A percentile compares a stretch with the other conserved stretches of the same genome.
Evolutionary conservation across 2,797 vertebrate species (phyloP).

Genomic region (Neopelma chrysocephalum): DNA sequence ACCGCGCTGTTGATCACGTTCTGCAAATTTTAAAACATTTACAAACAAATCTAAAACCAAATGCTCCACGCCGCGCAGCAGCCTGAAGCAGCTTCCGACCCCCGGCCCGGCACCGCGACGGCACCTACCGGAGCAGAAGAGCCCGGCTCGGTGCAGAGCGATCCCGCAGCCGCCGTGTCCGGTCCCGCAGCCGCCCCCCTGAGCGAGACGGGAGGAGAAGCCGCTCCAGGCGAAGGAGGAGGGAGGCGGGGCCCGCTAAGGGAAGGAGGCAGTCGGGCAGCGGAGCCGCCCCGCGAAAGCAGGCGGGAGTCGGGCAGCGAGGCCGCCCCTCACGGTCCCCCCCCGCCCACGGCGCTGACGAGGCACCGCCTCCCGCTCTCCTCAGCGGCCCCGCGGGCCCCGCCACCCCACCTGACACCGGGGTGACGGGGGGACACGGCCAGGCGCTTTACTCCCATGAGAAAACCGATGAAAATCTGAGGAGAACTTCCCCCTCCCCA

Average conservation of each 20-base stretch:
- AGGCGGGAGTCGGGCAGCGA: too few relatives aligned
- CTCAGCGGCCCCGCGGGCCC: fast-evolving
- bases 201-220: too few relatives aligned
- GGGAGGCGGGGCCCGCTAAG: neutral
- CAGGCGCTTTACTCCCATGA: fast-evolving
- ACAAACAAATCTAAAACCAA: too few relatives aligned
- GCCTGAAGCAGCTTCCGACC: neutral
- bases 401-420: fast-evolving
- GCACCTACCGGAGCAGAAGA: neutral
- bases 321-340: neutral
- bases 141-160: fast-evolving
- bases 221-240: neutral
- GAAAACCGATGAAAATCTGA: neutral
- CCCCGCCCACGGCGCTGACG: fast-evolving
- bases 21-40: neutral
- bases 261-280: neutral
- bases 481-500: fast-evolving
- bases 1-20: fast-evolving
- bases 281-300: too few relatives aligned
- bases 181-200: too few relatives aligned
- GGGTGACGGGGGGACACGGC: fast-evolving
- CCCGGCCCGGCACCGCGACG: neutral
- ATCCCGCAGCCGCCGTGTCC: fast-evolving
- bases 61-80: neutral
- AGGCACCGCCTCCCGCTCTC: neutral